Percentiles rank a stretch among this genome's conserved stretches.
Evolutionary conservation across 53 echinoderm and acorn worm genomes (phyloP).

Genomic region (Crossaster papposus): DNA sequence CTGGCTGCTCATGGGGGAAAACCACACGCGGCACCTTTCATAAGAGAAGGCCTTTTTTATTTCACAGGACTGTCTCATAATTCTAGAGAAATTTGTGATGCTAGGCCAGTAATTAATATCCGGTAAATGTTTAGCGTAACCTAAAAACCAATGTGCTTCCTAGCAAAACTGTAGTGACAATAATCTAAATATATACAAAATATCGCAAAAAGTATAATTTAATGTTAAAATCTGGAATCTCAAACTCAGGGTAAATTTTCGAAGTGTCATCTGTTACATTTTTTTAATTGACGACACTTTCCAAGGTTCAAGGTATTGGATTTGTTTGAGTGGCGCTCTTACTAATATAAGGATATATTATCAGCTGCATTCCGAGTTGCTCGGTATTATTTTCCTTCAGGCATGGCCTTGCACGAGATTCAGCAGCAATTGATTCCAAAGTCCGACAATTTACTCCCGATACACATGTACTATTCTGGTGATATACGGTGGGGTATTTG

Average conservation of each 20-base stretch:
- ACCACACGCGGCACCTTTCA: too few relatives aligned
- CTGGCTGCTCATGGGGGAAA: too few relatives aligned
- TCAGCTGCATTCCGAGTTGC: background rate
- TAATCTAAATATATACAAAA: too few relatives aligned
- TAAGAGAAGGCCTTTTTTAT: background rate
- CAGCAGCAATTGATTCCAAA: background rate
- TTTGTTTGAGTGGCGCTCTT: background rate
- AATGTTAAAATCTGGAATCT: too few relatives aligned
- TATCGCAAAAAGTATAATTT: too few relatives aligned
- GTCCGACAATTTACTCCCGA: background rate
- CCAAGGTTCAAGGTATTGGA: background rate
- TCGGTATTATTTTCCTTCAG: background rate
- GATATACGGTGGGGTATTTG: background rate
- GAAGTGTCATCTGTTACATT: too few relatives aligned
- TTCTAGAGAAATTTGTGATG: background rate
- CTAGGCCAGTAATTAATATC: background rate
- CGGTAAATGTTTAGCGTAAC: too few relatives aligned
- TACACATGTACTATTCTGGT: background rate
- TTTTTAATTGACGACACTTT: background rate
- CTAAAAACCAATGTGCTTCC: too few relatives aligned
- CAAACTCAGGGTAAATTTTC: too few relatives aligned
- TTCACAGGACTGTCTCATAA: background rate
- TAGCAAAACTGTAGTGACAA: too few relatives aligned
- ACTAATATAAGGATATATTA: background rate
- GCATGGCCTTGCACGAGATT: background rate